phyloP scores from a whole-genome alignment of 2,113 vertebrate genomes.

The Tragelaphus strepsiceros region DNA sequence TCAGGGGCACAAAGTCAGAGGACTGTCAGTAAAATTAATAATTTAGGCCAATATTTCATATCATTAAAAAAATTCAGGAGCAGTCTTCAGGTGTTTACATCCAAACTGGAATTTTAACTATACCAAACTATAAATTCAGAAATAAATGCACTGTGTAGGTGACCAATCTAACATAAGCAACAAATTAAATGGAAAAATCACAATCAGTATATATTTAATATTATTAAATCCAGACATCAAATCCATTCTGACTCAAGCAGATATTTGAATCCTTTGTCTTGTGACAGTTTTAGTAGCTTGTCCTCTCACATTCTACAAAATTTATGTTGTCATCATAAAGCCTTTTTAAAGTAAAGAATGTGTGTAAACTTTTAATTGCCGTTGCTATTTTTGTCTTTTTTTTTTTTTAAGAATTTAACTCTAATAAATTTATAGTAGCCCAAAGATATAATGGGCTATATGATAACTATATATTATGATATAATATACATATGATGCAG shows the following conservation, averaged over 20 bases:
- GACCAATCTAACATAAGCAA: not conserved
- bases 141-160: not conserved
- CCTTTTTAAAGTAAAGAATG: not conserved
- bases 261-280: not conserved
- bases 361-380: not conserved
- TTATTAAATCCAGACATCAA: not conserved
- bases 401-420: not conserved
- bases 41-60: not conserved
- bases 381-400: not conserved
- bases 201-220: not conserved
- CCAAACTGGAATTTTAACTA: not conserved
- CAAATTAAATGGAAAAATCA: constrained; percentile 22
- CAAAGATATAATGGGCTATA: not conserved
- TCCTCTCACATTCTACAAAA: not conserved
- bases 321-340: not conserved
- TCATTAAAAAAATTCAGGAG: constrained; percentile 11
- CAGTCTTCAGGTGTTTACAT: not conserved
- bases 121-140: not conserved
- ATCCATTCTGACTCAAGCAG: constrained; percentile 1
- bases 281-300: not conserved
- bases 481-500: not conserved
- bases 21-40: not conserved
- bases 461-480: not conserved
- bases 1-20: not conserved
- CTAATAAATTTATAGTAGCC: not conserved